Evolutionary conservation across 2,113 vertebrate genomes (phyloP), one percentile per base, ranked within the genome.

Genomic region (Cyprinodon brontotheroides): DNA sequence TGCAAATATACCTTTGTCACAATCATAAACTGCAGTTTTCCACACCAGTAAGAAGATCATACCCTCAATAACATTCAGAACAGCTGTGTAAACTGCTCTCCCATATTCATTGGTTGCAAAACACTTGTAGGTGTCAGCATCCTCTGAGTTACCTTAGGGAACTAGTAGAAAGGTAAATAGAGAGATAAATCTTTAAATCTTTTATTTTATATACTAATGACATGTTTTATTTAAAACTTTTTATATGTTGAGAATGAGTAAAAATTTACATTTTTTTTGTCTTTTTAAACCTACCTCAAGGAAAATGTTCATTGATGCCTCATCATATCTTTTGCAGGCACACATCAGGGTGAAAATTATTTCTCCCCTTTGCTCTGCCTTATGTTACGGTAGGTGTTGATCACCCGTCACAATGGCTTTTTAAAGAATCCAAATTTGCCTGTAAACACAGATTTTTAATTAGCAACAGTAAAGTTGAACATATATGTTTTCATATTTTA

Each of bases 111-210:
- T 99, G 43, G 87, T 76, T 3, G 96, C 97, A 12, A 38, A 91
- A 87, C 96, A 98, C 81, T 94, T 96, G 83, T 97, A 98, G 73
- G 95, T 81, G 68, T 96, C 97, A 0, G 93, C 93, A 89, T 98
- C 95, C 8, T 92, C 89, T 0, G 82, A 0, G 81, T 82, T 36
- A 97, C 87, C 66, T 93, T 94, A n/a, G 91, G 95, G 75, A 99
- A 93, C 97, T 99, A 77, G 66, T 74, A 57, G 76, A 87, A 76
- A 70, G 11, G 14, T 41, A 86, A 74, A 79, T 22, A 64, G 11
- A 72, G 68, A 38, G 45, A 38, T 43, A 14, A 11, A 14, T 41
- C 37, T 67, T 73, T 71, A 20, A 1, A 36, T 10, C 59, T 15
- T n/a, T 4, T 17, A 10, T 11, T 62, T 3, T 3, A 1, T 62